Evolutionary conservation across 2,113 vertebrate species (phyloP), one percentile per base, ranked within the genome.

Genomic region (Xiphophorus couchianus): DNA sequence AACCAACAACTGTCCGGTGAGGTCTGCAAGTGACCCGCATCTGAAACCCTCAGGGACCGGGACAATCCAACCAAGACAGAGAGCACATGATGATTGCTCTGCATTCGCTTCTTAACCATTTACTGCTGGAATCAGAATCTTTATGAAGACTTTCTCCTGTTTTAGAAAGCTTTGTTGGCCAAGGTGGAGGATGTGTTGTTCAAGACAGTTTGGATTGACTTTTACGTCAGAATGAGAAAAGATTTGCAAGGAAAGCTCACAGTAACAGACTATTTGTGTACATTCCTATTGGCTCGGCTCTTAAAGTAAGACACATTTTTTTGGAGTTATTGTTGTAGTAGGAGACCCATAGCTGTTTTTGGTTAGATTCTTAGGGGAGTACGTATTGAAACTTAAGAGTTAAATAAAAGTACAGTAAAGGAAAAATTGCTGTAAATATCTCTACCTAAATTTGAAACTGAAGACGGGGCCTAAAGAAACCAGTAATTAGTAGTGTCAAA

Each of bases 291-390:
- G 2, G 74, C 77, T 66, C 61, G 69, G 63, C n/a, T 77, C 58
- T 42, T 42, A 14, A 42, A 42, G 39, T 42, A 42, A 15, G 39
- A 42, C 39, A 42, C 37, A n/a, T 13, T 15, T 42, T 7, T 76
- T 37, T 67, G 72, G 81, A 74, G 71, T 74, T 31, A 69, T 15
- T 77, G 67, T 70, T 79, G 64, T 76, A 63, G 3, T 35, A 71
- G 35, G 75, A 29, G 35, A 74, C 37, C 11, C 44, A 67, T 68
- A 25, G 25, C 71, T 54, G 39, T 5, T 15, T 42, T 42, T 42
- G 39, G 39, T 42, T 42, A 4, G 39, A 48, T 48, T 48, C 15
- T 48, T 19, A 17, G 44, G 5, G 14, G 44, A 48, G 14, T 37
- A 82, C 58, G 81, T 84, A 66, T 63, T 67, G 30, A 77, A 28